These are phyloP conservation scores for Poecilus cupreus DNA, from an alignment of 2,888 invertebrate genomes.

Conservation along the genomic window DNA sequence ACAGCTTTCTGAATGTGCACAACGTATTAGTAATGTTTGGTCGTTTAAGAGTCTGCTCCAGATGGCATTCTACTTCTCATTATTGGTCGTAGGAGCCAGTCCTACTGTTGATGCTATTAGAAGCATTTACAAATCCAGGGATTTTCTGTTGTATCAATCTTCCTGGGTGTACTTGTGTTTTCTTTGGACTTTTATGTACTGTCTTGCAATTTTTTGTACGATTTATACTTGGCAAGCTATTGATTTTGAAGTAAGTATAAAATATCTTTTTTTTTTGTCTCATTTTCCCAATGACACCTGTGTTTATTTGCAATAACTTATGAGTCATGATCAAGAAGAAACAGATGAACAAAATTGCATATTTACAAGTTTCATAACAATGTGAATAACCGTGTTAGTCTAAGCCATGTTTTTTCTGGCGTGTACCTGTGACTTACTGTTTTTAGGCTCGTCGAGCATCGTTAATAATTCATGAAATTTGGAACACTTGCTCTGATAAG, in stretches of 20 bases:
- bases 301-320: too few relatives aligned
- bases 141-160: not conserved
- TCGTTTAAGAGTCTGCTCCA: not conserved
- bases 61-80: not conserved
- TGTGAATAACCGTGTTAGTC: too few relatives aligned
- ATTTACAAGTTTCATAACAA: too few relatives aligned
- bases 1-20: not conserved
- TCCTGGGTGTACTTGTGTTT: not conserved
- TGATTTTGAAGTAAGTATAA: not conserved
- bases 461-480: conserved; percentile 35
- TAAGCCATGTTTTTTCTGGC: too few relatives aligned
- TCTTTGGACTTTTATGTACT: not conserved
- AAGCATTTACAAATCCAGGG: not conserved
- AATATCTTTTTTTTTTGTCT: too few relatives aligned
- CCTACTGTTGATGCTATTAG: not conserved
- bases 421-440: too few relatives aligned
- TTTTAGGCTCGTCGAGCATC: conserved; percentile 23
- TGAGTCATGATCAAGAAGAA: too few relatives aligned
- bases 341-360: too few relatives aligned
- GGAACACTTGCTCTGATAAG: conserved; percentile 14
- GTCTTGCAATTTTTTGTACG: not conserved
- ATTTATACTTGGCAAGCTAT: not conserved
- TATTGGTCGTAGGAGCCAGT: not conserved
- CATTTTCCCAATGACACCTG: too few relatives aligned
- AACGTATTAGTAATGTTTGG: not conserved